Evolutionary conservation across 2,888 invertebrate genomes (phyloP).

Genomic region (Piscicola geometra): DNA sequence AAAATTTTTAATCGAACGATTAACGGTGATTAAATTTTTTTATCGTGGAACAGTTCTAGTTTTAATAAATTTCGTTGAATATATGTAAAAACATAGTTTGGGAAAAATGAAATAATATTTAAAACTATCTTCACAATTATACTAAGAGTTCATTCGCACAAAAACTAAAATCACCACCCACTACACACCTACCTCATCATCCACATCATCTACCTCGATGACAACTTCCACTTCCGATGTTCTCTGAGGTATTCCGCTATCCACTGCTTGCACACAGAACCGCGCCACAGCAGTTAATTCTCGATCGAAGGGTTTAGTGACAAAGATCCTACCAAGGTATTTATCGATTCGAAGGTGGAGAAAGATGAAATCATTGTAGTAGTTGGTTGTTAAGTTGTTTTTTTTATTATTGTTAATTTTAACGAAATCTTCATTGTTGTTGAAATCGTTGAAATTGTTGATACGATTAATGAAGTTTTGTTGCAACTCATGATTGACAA

Average conservation of each 20-base stretch:
- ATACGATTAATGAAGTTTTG: too few species aligned
- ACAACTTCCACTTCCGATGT: background rate
- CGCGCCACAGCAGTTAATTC: background rate
- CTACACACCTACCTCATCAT: background rate
- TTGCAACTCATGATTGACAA: too few species aligned
- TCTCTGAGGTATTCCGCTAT: background rate
- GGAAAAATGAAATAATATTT: too few species aligned
- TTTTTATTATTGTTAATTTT: background rate
- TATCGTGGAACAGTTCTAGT: too few species aligned
- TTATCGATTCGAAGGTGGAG: background rate
- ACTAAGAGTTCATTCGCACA: too few species aligned
- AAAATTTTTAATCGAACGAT: too few species aligned
- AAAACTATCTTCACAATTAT: too few species aligned
- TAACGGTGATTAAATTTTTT: too few species aligned
- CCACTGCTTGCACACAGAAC: background rate
- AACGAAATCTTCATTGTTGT: background rate
- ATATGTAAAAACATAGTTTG: too few species aligned
- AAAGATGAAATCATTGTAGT: background rate
- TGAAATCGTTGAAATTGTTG: too few species aligned
- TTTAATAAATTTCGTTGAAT: too few species aligned
- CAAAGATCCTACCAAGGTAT: background rate
- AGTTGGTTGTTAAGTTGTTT: background rate
- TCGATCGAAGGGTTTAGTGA: background rate
- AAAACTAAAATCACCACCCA: too few species aligned
- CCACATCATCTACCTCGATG: background rate